Evolutionary conservation across 2,797 vertebrate genomes (phyloP).

Genomic region (Otolemur crassicaudatus): DNA sequence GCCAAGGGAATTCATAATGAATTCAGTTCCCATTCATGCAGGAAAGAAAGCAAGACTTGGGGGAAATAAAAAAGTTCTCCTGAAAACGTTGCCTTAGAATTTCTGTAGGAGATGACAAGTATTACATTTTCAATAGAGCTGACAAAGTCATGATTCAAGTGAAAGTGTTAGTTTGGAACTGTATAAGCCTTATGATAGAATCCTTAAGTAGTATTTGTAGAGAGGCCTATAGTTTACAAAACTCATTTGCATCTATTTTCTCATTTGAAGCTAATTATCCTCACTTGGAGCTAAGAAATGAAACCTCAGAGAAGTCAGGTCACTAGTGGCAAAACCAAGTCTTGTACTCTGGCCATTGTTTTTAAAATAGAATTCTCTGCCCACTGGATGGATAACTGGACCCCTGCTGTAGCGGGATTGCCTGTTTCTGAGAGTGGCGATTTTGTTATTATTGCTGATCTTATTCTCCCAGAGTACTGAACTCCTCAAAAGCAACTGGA

Average conservation of each 20-base stretch:
- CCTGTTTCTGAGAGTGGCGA: neutral
- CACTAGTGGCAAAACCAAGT: neutral
- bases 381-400: too few species aligned
- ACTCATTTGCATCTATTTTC: neutral
- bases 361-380: neutral
- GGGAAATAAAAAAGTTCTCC: neutral
- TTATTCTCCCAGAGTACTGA: neutral
- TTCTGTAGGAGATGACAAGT: slow-evolving; percentile 28
- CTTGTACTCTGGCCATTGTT: neutral
- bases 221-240: neutral
- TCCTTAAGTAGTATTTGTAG: neutral
- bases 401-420: neutral
- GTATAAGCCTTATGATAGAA: neutral
- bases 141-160: slow-evolving; percentile 14
- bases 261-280: neutral
- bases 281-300: neutral
- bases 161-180: neutral
- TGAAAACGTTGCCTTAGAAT: slow-evolving; percentile 16
- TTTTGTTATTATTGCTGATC: neutral
- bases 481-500: neutral
- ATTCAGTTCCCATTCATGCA: slow-evolving; percentile 55
- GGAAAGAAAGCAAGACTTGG: slow-evolving; percentile 30
- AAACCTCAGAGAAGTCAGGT: neutral
- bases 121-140: neutral
- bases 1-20: slow-evolving; percentile 58